A percentile compares a stretch with the other conserved stretches of the same genome.
phyloP scores from a whole-genome alignment of 2,113 vertebrate genomes.

The Cyphomyrus discorhynchus region DNA sequence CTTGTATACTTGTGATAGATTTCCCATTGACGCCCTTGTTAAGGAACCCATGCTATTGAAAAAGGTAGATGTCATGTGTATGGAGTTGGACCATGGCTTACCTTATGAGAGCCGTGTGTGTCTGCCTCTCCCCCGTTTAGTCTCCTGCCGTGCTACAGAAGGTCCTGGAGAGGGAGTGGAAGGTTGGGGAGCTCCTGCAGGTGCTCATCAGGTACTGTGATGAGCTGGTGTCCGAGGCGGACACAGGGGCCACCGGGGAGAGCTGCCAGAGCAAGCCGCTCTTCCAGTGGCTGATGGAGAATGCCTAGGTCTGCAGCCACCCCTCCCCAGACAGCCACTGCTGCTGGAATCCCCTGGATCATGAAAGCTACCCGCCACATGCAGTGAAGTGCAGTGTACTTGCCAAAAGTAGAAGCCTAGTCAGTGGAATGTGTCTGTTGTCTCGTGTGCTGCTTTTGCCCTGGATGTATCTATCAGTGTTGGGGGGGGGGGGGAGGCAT shows the following conservation, averaged over 20 bases:
- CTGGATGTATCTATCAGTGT: constrained; percentile 10
- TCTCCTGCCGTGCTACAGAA: constrained; percentile 66
- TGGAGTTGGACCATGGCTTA: no score
- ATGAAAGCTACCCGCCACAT: constrained; percentile 16
- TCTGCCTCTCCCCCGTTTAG: constrained; percentile 48
- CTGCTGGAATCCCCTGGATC: background rate
- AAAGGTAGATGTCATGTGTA: background rate
- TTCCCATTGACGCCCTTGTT: background rate
- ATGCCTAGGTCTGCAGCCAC: constrained; percentile 54
- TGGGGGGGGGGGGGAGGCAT: constrained; percentile 22
- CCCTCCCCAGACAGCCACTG: background rate
- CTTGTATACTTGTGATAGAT: background rate
- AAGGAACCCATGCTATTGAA: background rate
- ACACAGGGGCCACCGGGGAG: constrained; percentile 33
- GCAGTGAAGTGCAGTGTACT: constrained; percentile 28
- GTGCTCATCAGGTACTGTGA: constrained; percentile 80
- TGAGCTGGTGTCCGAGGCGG: constrained; percentile 46
- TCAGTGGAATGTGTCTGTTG: constrained; percentile 25
- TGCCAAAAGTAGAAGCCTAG: constrained; percentile 30
- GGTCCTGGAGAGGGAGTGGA: constrained; percentile 73
- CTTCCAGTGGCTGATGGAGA: constrained; percentile 84
- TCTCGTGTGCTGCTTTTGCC: constrained; percentile 39
- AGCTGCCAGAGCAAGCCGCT: constrained; percentile 53
- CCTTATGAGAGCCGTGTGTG: background rate
- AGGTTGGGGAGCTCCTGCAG: constrained; percentile 82